phyloP scores from a whole-genome alignment of 2,888 invertebrate species.

The Eupithecia dodoneata region DNA sequence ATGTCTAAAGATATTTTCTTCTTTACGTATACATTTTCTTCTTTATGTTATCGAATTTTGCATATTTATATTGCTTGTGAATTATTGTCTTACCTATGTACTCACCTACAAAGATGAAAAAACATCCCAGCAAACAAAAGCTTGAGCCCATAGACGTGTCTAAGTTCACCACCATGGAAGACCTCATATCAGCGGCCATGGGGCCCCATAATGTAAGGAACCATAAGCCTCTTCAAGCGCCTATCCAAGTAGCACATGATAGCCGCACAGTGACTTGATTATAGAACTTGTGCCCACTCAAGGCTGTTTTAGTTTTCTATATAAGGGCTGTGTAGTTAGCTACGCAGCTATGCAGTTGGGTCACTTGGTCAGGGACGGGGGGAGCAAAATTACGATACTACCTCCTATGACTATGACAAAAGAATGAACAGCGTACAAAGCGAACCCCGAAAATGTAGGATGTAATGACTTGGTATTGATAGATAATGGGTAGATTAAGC shows the following conservation, averaged over 20 bases:
- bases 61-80: background rate
- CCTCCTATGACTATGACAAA: too few relatives aligned
- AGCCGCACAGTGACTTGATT: too few relatives aligned
- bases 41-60: background rate
- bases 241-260: background rate
- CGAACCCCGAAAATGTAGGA: too few relatives aligned
- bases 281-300: too few relatives aligned
- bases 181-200: conserved; percentile 65
- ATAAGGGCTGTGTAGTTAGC: too few relatives aligned
- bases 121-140: background rate
- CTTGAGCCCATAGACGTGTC: background rate
- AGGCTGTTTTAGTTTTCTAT: too few relatives aligned
- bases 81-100: background rate
- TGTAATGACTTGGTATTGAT: too few relatives aligned
- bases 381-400: too few relatives aligned
- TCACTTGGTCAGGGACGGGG: too few relatives aligned
- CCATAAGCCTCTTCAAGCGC: background rate
- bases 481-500: too few relatives aligned
- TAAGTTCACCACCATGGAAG: conserved; percentile 64
- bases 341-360: too few relatives aligned
- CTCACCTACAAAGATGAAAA: conserved; percentile 2
- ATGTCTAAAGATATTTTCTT: background rate
- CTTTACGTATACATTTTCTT: background rate
- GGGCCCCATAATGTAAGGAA: conserved; percentile 54
- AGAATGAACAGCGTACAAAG: too few relatives aligned